Evolutionary conservation across 1,140 invertebrate genomes (phyloP), one percentile per base, ranked within the genome.

Genomic region (Macrobrachium rosenbergii): DNA sequence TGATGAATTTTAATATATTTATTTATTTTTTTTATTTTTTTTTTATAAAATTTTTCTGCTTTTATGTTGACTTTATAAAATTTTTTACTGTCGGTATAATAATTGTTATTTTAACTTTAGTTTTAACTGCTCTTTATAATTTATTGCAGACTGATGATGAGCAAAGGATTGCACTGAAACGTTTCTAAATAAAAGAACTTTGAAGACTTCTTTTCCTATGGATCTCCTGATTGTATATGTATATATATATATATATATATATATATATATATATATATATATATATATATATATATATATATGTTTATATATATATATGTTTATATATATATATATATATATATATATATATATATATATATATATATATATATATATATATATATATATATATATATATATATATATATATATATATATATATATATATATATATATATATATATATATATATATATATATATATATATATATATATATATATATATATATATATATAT

Each of bases 331-430:
- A 28, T 21, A 28, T 72, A 23, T 72, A 28, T 72, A 28, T 72
- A 28, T 72, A 28, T 72, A 28, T 72, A 28, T 72, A 28, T 72
- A 28, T 69, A 17, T 69, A 28, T 17, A 28, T 72, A 28, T 69
- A 69, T 69, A 69, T 69, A n/a, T n/a, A 69, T 69, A n/a, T 69
- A 69, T 72, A 72, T 72, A 72, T 72, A 72, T 72, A 23, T 69
- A 0, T 72, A 72, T 72, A 72, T 72, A 72, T 72, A 72, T 72
- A 72, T n/a, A 64, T 64, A 64, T 64, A 64, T 64, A 64, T 28
- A 23, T 72, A 23, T 72, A 69, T 69, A 69, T 69, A 69, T 69
- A 69, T 69, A 69, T n/a, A 69, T 69, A 69, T 69, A 69, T 69
- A 69, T 69, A 69, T 69, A 69, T n/a, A n/a, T 69, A 69, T 69